phyloP scores from a whole-genome alignment of 2,797 vertebrate species.

The Sebastes iracundus region DNA sequence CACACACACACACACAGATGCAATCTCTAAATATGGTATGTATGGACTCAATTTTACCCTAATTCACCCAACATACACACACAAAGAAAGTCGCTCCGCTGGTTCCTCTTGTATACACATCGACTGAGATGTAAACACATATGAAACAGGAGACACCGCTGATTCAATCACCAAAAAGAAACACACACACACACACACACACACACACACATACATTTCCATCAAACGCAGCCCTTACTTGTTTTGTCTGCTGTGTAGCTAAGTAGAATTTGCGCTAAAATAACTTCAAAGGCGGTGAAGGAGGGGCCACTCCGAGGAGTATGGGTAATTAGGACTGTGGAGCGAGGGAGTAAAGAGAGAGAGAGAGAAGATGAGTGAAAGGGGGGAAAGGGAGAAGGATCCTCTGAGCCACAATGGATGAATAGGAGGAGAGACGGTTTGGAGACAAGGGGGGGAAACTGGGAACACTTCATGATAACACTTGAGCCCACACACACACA shows the following conservation, averaged over 20 bases:
- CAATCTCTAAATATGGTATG: constrained; percentile 49
- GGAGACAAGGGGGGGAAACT: constrained; percentile 19
- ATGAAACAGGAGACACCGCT: constrained; percentile 59
- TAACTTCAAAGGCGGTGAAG: constrained; percentile 78
- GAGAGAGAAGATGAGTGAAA: constrained; percentile 61
- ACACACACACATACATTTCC: constrained; percentile 25
- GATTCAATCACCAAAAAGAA: constrained; percentile 55
- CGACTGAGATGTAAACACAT: constrained; percentile 59
- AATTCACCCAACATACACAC: constrained; percentile 27
- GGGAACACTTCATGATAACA: not conserved
- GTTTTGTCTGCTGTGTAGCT: constrained; percentile 75
- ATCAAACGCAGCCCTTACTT: constrained; percentile 54
- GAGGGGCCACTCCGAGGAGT: constrained; percentile 70
- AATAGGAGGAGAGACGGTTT: constrained; percentile 52
- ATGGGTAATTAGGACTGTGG: constrained; percentile 75
- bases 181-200: too few species aligned
- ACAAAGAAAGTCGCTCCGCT: constrained; percentile 14
- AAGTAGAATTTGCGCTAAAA: constrained; percentile 75
- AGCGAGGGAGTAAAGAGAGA: constrained; percentile 30
- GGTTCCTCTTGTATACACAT: constrained; percentile 49
- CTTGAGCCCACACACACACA: not conserved
- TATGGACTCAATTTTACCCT: constrained; percentile 45
- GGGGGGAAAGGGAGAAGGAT: constrained; percentile 60
- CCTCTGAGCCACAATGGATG: constrained; percentile 67
- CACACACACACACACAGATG: constrained; percentile 33